Base-by-base conservation (phyloP, 1,140 invertebrate genomes). In the Idris sp. region DNA sequence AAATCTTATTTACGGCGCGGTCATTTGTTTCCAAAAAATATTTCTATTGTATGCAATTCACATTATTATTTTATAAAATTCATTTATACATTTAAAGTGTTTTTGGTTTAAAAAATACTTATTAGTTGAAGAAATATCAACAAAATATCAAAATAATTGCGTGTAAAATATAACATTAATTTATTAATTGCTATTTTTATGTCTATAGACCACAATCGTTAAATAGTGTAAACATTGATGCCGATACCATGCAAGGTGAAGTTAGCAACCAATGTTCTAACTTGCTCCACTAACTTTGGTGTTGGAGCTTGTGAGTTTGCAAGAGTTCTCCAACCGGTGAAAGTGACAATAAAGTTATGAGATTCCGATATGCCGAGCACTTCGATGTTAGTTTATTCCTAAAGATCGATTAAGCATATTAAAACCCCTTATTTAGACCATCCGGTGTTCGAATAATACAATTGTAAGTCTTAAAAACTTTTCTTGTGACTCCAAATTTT, bases 291-390 rank as follows among this genome's bases (percentile, higher is more conserved):
- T 68, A 80, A 78, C 76, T 78, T 76, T 74, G 59, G 36, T 56
- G 48, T 51, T 56, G 64, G 41, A 58, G 53, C 69, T 76, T 73
- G 58, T 62, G 67, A 78, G 76, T 76, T 78, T 38, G 68, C 67
- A 74, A 76, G 44, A 78, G 73, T 78, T 78, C 74, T 76, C 53
- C 46, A 69, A 58, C 64, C 40, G 61, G 76, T 73, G 76, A 78
- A 78, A 78, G 76, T 78, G 76, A 78, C 73, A 73, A 73, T 78
- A 64, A 74, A 77, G 72, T 76, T 78, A 78, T 67, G 62, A 75
- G 69, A 76, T 76, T 75, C 73, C 64, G 62, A 78, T 76, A 69
- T 71, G 62, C 54, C 46, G 43, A 35, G 28, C 59, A 64, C 35
- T 65, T 59, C 43, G 31, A 53, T 54, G 53, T 69, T 69, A 61